Conservation (phyloP, 1,140 invertebrate species). For the Papilio helenus region DNA sequence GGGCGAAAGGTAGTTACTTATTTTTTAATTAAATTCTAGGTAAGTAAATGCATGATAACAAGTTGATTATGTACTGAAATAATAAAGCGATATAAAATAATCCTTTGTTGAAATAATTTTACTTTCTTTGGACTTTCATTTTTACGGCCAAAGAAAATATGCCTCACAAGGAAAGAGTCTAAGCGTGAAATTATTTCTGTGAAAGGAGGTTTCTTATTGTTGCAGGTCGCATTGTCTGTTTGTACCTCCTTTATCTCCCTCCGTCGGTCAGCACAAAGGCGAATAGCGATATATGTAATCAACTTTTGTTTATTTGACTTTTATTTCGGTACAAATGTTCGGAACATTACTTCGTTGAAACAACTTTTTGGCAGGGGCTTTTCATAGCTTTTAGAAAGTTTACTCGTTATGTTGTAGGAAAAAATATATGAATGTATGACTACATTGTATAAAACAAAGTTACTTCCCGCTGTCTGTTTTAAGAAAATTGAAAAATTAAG, state of each 20-base stretch:
- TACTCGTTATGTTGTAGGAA: not conserved
- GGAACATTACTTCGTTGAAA: constrained; percentile 8
- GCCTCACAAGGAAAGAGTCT: not conserved
- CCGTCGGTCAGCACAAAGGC: constrained; percentile 32
- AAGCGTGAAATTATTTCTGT: constrained; percentile 35
- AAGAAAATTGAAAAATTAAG: too few relatives aligned
- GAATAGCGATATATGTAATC: constrained; percentile 17
- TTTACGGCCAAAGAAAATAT: constrained; percentile 22
- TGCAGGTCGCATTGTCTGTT: constrained; percentile 29
- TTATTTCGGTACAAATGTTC: not conserved
- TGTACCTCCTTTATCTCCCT: constrained; percentile 25
- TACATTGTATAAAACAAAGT: too few relatives aligned
- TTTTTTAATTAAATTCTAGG: too few relatives aligned
- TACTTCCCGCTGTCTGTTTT: too few relatives aligned
- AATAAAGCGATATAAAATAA: too few relatives aligned
- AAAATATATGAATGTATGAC: not conserved
- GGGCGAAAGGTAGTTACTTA: too few relatives aligned
- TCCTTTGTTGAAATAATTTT: constrained; percentile 3
- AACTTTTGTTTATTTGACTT: constrained; percentile 34
- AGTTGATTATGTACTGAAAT: too few relatives aligned
- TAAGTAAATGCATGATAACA: too few relatives aligned
- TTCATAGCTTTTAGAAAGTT: not conserved
- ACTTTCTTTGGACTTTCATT: constrained; percentile 29
- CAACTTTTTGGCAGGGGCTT: not conserved
- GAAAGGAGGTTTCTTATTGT: constrained; percentile 34